Base-by-base conservation (phyloP, 2,797 vertebrate species). In the Sebastes paucispinis region DNA sequence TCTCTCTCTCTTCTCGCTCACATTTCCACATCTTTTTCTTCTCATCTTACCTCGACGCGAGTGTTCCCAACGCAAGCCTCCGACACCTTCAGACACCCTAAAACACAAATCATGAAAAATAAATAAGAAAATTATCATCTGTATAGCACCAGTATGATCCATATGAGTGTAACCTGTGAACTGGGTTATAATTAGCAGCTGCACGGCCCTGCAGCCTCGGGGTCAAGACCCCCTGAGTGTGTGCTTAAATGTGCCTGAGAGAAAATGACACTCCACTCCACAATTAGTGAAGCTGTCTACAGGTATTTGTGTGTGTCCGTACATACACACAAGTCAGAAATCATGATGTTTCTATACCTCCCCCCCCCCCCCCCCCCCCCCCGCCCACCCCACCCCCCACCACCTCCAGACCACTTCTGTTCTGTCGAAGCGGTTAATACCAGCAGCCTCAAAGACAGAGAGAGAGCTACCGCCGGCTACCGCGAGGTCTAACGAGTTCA, bases 21-120 rank as follows among this genome's bases (percentile, higher is more conserved):
- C 77, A 70, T 69, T 73, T 24, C 58, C 82, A 85, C 80, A 71
- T 92, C 83, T 89, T 85, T 80, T 85, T 43, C 63, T n/a, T 84
- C 81, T 81, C 62, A 20, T 78, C 71, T 86, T 62, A 83, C 84
- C 58, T 66, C 52, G 20, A 18, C 95, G 92, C 91, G 89, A 72
- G 69, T 22, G 47, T 13, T 80, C 36, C 74, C 50, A 10, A 39
- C 4, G 2, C 36, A 36, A 78, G 73, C 67, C 36, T 62, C 75
- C 8, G 16, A 79, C 68, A 77, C 75, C 77, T 71, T 75, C 68
- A 47, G 54, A 84, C 79, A 77, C 70, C 82, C 12, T 69, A 77
- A 68, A 52, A 69, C 4, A 55, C 62, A 78, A 83, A 77, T 70
- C 58, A 50, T 22, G 39, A 75, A 68, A 81, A 80, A 69, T 24